phyloP scores from a whole-genome alignment of 2,113 vertebrate species.

The Agelaius phoeniceus region DNA sequence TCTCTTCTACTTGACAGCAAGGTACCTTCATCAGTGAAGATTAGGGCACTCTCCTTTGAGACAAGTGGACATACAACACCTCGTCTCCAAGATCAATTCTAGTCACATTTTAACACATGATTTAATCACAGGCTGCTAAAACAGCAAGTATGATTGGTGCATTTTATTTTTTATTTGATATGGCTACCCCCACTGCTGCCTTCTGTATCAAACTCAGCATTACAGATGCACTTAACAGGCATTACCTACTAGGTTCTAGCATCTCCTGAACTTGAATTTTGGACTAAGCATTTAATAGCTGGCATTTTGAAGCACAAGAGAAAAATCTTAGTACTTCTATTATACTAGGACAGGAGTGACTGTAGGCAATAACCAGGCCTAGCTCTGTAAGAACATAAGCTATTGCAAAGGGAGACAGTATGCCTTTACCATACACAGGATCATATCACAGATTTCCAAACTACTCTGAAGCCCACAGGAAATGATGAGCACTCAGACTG shows the following conservation, averaged over 20 bases:
- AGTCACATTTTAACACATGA: neutral
- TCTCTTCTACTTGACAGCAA: neutral
- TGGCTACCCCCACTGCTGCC: neutral
- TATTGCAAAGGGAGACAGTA: neutral
- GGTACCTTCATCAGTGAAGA: neutral
- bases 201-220: neutral
- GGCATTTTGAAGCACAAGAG: neutral
- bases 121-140: neutral
- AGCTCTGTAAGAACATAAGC: neutral
- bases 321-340: neutral
- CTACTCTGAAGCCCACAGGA: neutral
- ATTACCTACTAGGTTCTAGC: neutral
- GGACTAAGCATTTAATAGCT: neutral
- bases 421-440: neutral
- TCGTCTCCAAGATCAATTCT: neutral
- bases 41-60: neutral
- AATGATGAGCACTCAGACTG: neutral
- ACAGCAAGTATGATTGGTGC: neutral
- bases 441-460: neutral
- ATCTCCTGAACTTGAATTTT: neutral
- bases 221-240: rapidly evolving
- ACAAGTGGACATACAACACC: neutral
- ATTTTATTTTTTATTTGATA: neutral
- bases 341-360: neutral
- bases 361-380: neutral